A percentile compares a stretch with the other conserved stretches of the same genome.
phyloP scores from a whole-genome alignment of 2,797 vertebrate genomes.

The Spheniscus humboldti region DNA sequence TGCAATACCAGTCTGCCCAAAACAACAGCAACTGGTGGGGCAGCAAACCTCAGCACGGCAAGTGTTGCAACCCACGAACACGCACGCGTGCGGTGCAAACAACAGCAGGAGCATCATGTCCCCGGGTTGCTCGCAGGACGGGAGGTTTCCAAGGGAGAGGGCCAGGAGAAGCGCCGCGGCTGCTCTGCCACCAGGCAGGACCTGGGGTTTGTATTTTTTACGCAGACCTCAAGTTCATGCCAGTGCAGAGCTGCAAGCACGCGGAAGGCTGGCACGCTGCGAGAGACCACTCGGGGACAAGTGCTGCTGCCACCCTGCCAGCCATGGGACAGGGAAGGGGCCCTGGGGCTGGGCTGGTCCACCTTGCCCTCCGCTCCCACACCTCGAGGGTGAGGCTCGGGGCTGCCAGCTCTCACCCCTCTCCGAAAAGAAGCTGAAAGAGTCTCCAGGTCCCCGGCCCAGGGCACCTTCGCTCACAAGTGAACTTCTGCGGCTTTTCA shows the following conservation, averaged over 20 bases:
- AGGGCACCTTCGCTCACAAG: not conserved
- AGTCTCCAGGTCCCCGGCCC: not conserved
- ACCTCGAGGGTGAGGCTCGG: fast-evolving
- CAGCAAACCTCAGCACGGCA: not conserved
- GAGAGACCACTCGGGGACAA: not conserved
- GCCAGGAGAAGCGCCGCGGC: not conserved
- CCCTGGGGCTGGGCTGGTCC: too few relatives aligned
- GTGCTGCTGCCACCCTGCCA: not conserved
- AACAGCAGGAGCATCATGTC: not conserved
- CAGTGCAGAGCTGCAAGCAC: not conserved
- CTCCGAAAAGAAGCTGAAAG: not conserved
- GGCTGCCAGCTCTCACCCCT: not conserved
- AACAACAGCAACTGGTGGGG: not conserved
- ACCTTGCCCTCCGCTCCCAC: fast-evolving
- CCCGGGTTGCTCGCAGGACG: fast-evolving
- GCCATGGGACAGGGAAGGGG: not conserved
- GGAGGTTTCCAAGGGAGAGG: not conserved
- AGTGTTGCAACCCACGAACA: not conserved
- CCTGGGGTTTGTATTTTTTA: fast-evolving
- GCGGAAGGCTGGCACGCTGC: fast-evolving
- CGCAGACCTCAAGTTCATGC: fast-evolving
- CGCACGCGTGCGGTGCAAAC: fast-evolving
- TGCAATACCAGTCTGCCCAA: fast-evolving
- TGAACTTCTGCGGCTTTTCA: not conserved
- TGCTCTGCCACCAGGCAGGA: not conserved